A percentile compares a stretch with the other conserved stretches of the same genome.
These are phyloP conservation scores for Morphnarchus princeps DNA, from an alignment of 2,113 vertebrate species.

Conservation along the genomic window DNA sequence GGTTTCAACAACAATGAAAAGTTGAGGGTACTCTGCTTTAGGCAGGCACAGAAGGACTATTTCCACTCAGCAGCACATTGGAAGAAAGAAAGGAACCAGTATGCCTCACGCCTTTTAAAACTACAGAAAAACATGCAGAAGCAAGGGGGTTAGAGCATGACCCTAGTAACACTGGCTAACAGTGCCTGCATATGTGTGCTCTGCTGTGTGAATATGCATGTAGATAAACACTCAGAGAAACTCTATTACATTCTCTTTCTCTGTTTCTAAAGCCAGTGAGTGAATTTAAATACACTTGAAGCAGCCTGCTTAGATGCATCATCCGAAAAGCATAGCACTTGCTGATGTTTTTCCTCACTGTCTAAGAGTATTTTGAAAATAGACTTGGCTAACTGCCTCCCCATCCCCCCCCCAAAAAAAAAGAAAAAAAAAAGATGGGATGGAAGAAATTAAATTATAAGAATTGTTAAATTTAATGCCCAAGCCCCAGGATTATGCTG, in stretches of 20 bases:
- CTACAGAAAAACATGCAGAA: background rate
- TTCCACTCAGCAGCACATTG: background rate
- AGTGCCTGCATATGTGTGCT: accelerated
- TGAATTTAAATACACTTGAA: background rate
- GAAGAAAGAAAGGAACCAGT: background rate
- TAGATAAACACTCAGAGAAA: background rate
- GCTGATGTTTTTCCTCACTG: background rate
- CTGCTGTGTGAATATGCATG: background rate
- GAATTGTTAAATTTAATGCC: background rate
- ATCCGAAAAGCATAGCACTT: background rate
- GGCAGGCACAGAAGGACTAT: background rate
- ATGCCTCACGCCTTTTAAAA: background rate
- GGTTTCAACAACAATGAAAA: background rate
- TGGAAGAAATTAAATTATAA: background rate
- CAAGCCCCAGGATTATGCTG: background rate
- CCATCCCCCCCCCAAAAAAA: background rate
- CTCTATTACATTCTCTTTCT: background rate
- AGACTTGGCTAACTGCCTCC: background rate
- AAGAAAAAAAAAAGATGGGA: too few species aligned
- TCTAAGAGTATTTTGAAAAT: background rate
- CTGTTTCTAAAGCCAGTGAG: background rate
- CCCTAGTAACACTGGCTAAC: background rate
- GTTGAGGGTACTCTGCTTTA: background rate
- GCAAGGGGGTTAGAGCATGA: background rate
- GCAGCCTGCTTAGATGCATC: background rate